Evolutionary conservation across 2,797 vertebrate genomes (phyloP), one percentile per base, ranked within the genome.

Genomic region (Sebastes cheni): DNA sequence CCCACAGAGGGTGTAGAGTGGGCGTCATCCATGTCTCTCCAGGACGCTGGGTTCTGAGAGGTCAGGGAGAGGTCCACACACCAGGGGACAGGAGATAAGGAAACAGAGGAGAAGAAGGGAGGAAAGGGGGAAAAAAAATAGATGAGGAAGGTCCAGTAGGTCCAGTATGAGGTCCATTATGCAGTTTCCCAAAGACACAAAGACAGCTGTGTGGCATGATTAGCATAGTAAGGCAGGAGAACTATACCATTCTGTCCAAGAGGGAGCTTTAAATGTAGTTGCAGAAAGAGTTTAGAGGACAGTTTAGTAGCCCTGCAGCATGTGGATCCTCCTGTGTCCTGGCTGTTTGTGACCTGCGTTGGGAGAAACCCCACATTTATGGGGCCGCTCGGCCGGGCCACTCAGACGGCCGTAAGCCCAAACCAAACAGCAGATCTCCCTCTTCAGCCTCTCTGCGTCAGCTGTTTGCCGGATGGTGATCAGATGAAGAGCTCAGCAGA

Each of bases 1-100:
- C 98, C 97, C 80, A 98, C 97, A 5, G 98, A 99, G 79, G 98
- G 97, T 7, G 97, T 99, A 80, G 98, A 99, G 85, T 97, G 97
- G 91, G 96, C 96, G 71, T 99, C 98, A 74, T 99, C 98, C 20
- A 99, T 95, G 93, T 99, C 98, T 97, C 97, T 96, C 98, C 98
- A 99, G 92, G 97, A 99, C 34, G 96, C 95, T 88, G 97, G 96
- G 91, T 99, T 99, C 98, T 99, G 95, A 67, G 75, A 75, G 94
- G 95, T 94, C 89, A 90, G 76, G 52, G 39, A 86, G 75, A 84
- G 84, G 81, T 92, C 86, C 93, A 85, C 91, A 96, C 93, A 94
- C 90, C 91, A 92, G 88, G 93, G 93, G 84, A 94, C 67, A 79
- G 81, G 84, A 85, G 66, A 88, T 61, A 75, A 75, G 80, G 65